A percentile compares a stretch with the other conserved stretches of the same genome.
phyloP scores from a whole-genome alignment of 2,888 invertebrate species.

The Kryphioiulus occultus region DNA sequence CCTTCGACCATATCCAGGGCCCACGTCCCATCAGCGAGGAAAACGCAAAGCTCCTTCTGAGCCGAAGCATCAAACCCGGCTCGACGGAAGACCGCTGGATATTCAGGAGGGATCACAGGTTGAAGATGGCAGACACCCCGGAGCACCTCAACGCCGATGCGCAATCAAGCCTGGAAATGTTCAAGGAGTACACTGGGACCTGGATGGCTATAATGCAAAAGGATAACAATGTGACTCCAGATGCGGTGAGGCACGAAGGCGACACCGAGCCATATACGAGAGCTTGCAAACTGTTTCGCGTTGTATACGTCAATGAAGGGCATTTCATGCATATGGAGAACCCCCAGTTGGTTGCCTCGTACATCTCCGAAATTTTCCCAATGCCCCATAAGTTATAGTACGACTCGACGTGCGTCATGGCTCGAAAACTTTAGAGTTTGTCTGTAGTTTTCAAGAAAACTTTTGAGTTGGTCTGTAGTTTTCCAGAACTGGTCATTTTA shows the following conservation, averaged over 20 bases:
- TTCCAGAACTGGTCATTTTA: no score
- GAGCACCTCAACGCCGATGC: neutral
- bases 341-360: neutral
- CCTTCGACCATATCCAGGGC: neutral
- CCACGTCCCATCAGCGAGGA: neutral
- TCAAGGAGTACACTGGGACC: neutral
- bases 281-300: neutral
- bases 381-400: neutral
- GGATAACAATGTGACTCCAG: slow-evolving; percentile 13
- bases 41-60: slow-evolving; percentile 26
- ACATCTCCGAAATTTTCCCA: slow-evolving; percentile 33
- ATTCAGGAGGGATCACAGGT: slow-evolving; percentile 41
- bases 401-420: neutral
- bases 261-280: slow-evolving; percentile 1
- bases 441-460: no score
- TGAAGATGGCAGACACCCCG: neutral
- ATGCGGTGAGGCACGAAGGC: neutral
- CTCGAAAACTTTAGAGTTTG: no score
- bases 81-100: neutral
- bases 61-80: slow-evolving; percentile 41
- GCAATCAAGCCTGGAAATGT: neutral
- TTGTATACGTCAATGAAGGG: slow-evolving; percentile 28
- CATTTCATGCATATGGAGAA: slow-evolving; percentile 49
- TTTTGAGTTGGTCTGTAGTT: no score
- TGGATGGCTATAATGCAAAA: slow-evolving; percentile 22